Conservation (phyloP, 2,113 vertebrate species). For the Spermophilus dauricus region DNA sequence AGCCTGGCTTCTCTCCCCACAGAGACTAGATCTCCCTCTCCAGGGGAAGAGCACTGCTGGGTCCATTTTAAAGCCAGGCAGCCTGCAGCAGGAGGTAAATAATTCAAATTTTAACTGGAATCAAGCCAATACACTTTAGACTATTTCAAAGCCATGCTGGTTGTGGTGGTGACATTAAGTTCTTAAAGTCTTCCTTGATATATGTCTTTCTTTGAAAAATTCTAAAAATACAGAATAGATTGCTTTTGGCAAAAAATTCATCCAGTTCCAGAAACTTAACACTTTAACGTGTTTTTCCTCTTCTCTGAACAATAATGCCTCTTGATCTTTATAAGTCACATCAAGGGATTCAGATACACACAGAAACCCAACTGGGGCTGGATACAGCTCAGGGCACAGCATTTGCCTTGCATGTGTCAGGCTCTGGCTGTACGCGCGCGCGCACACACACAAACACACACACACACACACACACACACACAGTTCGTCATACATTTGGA, state of each 20-base stretch:
- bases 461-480: too few species aligned
- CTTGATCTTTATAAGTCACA: not conserved
- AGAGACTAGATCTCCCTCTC: not conserved
- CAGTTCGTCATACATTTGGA: too few species aligned
- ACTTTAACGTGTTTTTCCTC: too few species aligned
- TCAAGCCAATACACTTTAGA: too few species aligned
- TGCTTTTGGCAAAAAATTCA: too few species aligned
- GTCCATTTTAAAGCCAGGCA: not conserved
- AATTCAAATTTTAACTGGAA: not conserved
- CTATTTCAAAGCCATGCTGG: not conserved
- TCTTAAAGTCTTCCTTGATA: not conserved
- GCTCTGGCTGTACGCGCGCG: too few species aligned
- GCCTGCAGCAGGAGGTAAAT: not conserved
- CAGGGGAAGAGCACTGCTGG: rapidly evolving
- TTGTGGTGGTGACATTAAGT: not conserved
- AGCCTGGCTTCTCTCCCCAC: not conserved
- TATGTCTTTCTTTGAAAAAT: not conserved
- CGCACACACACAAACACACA: rapidly evolving
- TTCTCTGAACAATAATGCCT: not conserved
- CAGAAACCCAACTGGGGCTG: not conserved
- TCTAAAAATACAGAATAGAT: not conserved
- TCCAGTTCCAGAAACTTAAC: not conserved
- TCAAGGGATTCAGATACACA: too few species aligned
- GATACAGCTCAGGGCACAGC: not conserved
- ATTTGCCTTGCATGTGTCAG: not conserved